A percentile compares a stretch with the other conserved stretches of the same genome.
phyloP scores from a whole-genome alignment of 2,888 invertebrate species.

The Drosophila algonquin region DNA sequence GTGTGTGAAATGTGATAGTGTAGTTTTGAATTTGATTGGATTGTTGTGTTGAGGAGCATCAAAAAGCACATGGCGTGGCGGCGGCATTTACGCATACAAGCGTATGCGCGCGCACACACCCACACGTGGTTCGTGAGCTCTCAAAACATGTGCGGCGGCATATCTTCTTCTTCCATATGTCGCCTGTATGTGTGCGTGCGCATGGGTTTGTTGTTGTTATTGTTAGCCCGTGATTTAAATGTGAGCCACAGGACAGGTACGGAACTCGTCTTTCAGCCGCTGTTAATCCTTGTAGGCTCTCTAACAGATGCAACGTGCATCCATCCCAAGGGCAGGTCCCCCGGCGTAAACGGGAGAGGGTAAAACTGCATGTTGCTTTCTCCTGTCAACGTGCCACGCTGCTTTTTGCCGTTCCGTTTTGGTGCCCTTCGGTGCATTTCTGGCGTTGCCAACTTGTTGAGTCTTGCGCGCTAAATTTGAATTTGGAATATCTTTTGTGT shows the following conservation, averaged over 20 bases:
- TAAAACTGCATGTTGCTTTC: slow-evolving; percentile 64
- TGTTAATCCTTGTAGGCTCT: not conserved
- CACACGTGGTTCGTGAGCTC: slow-evolving; percentile 63
- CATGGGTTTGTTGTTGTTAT: slow-evolving; percentile 62
- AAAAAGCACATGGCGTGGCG: slow-evolving; percentile 75
- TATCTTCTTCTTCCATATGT: slow-evolving; percentile 11
- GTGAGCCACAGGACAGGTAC: not conserved
- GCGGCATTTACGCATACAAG: slow-evolving; percentile 53
- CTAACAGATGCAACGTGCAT: too few species aligned
- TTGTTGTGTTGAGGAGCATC: slow-evolving; percentile 55
- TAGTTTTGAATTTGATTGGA: slow-evolving; percentile 42
- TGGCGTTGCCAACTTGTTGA: slow-evolving; percentile 59
- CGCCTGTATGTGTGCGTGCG: slow-evolving; percentile 11
- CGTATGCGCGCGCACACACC: slow-evolving; percentile 27
- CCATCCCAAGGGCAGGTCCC: too few species aligned
- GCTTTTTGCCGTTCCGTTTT: slow-evolving; percentile 53
- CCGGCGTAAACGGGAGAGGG: not conserved
- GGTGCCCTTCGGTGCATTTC: slow-evolving; percentile 50
- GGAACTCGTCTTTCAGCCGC: not conserved
- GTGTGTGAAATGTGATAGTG: slow-evolving; percentile 66
- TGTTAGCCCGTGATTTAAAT: slow-evolving; percentile 9
- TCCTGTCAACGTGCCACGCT: slow-evolving; percentile 67
- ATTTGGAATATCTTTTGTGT: slow-evolving; percentile 2
- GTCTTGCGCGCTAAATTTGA: slow-evolving; percentile 29
- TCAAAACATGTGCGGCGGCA: slow-evolving; percentile 40